Evolutionary conservation across 2,888 invertebrate species (phyloP), one percentile per base, ranked within the genome.

Genomic region (Zonitis immaculata): DNA sequence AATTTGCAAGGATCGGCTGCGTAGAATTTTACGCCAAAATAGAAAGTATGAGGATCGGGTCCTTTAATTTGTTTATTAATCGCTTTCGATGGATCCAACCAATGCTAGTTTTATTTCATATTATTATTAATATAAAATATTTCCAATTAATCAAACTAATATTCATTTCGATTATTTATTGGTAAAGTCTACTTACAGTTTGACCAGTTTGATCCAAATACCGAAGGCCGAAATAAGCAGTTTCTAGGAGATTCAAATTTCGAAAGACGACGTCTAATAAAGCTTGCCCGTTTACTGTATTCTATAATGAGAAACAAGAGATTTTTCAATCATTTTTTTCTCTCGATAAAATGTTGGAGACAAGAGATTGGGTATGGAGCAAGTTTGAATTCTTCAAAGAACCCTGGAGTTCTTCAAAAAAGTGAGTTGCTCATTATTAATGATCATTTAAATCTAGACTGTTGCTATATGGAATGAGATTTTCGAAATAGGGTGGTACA

Each of bases 21-120:
- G 77, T 97, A 97, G 77, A 95, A 97, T 78, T 96, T 96, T 59
- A 97, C 95, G 53, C 95, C 95, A 74, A 97, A 95, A 78, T 96
- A 96, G 67, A 96, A 85, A 52, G 91, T 94, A 76, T 90, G 89
- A 76, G 65, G 81, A 66, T 73, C 77, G 64, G 65, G 72, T 66
- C 79, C 78, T 76, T 92, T 91, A 57, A 96, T 82, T 76, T 96
- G 96, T 60, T 91, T 87, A 65, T 88, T 85, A 56, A 95, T 84
- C 63, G 91, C 86, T 77, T 95, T 95, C 58, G 89, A 86, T 9
- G 92, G 88, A 75, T 96, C 95, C 75, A 96, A 78, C 96, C 96
- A 97, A 77, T 95, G 94, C 91, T 95, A 78, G 54, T 44, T 44
- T 44, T 11, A 12, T n/a, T 44, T 12, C n/a, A n/a, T 14, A 18